phyloP scores from a whole-genome alignment of 2,113 vertebrate genomes.

The Crotalus horridus region DNA sequence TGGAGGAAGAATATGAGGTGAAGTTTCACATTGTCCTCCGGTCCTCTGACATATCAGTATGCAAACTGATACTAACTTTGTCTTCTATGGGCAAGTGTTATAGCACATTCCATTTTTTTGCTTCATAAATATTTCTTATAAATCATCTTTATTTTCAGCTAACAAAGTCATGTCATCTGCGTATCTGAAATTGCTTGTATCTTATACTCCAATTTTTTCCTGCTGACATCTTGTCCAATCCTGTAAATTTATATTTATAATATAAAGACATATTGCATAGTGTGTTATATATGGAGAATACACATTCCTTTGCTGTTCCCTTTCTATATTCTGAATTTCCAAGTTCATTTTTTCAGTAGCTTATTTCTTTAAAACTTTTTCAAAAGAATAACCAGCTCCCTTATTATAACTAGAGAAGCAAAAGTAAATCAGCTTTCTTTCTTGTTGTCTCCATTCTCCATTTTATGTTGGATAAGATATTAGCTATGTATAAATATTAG shows the following conservation, averaged over 20 bases:
- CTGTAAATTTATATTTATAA: not conserved
- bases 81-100: not conserved
- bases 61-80: not conserved
- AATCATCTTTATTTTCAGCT: not conserved
- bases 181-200: not conserved
- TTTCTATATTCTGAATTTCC: not conserved
- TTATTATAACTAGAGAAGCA: not conserved
- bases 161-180: not conserved
- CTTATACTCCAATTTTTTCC: not conserved
- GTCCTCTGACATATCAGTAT: not conserved
- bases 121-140: not conserved
- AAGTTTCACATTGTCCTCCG: not conserved
- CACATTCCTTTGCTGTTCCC: not conserved
- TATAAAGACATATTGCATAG: not conserved
- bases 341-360: not conserved
- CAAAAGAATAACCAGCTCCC: not conserved
- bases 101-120: not conserved
- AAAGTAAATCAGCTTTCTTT: not conserved
- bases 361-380: not conserved
- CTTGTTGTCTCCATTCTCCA: not conserved
- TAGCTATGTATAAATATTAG: not conserved
- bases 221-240: not conserved
- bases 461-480: not conserved
- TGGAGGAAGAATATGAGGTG: not conserved
- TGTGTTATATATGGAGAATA: not conserved